Base-by-base conservation (phyloP, 2,888 invertebrate species). In the Trichogramma dendrolimi region DNA sequence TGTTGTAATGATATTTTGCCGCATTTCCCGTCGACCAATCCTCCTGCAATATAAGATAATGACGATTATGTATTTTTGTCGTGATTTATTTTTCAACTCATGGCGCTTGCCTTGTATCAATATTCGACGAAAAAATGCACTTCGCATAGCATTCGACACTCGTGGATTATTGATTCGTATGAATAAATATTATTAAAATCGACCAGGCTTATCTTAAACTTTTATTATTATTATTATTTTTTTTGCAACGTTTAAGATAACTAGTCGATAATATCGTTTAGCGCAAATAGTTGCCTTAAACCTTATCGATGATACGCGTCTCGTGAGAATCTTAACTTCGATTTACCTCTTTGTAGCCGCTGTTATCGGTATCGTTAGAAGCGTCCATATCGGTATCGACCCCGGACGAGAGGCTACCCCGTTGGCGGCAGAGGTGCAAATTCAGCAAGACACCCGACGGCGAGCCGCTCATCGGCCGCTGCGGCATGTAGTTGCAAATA, bases 351-450 rank as follows among this genome's bases (percentile, higher is more conserved):
- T 75, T 76, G 57, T 78, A 79, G 61, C 78, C 79, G 64, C 77
- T 77, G 11, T 72, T 71, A 63, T 79, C 79, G 4, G 78, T 79
- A 67, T 79, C 79, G 55, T 78, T 79, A 4, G 75, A 71, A 41
- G 71, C 70, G 61, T 80, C 80, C 73, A 79, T 77, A 52, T 80
- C 80, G 53, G 79, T 79, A 57, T 80, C 80, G 51, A 77, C 71
- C 61, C 78, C 77, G 5, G 73, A 73, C 7, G 79, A 78, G 67
- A 77, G 73, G 8, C 10, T 46, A 3, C 27, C 27, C 27, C 27
- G 27, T 27, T 27, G 27, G 27, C 27, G 27, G 27, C 27, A 27
- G 8, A 79, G 67, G 62, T 79, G 77, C 51, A 79, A 67, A 11
- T 75, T 74, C 49, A 79, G 68, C 40, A 76, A 75, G 40, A 76